Evolutionary conservation across 1,140 invertebrate genomes (phyloP).

Genomic region (Drosophila pseudoananassae): DNA sequence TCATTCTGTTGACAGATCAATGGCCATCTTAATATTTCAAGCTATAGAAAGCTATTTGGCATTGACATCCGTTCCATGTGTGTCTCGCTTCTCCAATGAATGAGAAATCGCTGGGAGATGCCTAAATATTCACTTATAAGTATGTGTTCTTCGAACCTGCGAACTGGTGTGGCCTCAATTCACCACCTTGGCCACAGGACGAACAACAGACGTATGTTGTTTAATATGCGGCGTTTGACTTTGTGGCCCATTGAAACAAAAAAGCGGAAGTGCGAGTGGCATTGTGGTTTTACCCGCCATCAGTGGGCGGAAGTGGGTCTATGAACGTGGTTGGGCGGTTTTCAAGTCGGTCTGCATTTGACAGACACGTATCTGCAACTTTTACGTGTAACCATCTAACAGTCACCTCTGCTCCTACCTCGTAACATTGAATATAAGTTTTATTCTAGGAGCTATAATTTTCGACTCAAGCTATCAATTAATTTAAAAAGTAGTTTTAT

Average conservation of each 20-base stretch:
- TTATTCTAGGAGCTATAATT: not conserved
- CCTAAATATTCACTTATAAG: not conserved
- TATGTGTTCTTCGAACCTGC: not conserved
- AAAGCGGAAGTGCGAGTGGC: conserved; percentile 47
- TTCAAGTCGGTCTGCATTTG: conserved; percentile 14
- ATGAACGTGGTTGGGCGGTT: conserved; percentile 1
- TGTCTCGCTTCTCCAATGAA: conserved; percentile 18
- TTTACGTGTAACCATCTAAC: not conserved
- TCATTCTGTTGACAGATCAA: conserved; percentile 38
- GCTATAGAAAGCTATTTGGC: conserved; percentile 24
- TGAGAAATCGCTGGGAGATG: conserved; percentile 22
- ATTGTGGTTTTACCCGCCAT: conserved; percentile 12
- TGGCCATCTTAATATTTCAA: conserved; percentile 37
- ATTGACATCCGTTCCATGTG: conserved; percentile 30
- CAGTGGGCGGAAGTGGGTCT: conserved; percentile 4
- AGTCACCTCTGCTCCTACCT: not conserved
- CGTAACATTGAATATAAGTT: not conserved
- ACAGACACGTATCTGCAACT: conserved; percentile 24
- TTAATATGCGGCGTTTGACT: conserved; percentile 61
- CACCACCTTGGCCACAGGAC: conserved; percentile 28
- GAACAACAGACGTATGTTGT: conserved; percentile 45
- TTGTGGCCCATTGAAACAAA: conserved; percentile 45
- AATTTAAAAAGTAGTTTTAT: no score
- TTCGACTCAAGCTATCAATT: not conserved
- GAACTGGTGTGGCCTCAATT: conserved; percentile 25